Evolutionary conservation across 2,888 invertebrate genomes (phyloP), one percentile per base, ranked within the genome.

Genomic region (Fragum whitleyi): DNA sequence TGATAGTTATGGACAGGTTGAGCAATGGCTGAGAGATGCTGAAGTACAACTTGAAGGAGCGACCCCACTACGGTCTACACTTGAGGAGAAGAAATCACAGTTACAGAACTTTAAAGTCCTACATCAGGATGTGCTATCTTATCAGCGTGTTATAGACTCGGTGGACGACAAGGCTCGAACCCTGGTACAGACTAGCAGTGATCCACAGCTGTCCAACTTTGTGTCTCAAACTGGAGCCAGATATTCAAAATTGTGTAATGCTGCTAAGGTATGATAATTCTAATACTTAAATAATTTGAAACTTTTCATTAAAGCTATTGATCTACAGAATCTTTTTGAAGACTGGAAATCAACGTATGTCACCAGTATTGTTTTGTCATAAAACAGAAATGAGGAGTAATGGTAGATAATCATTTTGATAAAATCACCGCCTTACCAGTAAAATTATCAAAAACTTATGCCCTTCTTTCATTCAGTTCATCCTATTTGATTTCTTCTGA

Each of bases 81-180:
- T 98, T 79, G 98, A 98, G 94, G 98, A 98, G 93, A 98, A 98
- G 94, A 96, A 97, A 81, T 96, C 96, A 51, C 97, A 98, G 94
- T 94, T 91, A 28, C 92, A 91, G 79, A 90, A 87, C 69, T 91
- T 89, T 73, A 92, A 91, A 88, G 96, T 97, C 0, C 95, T 96
- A 65, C 95, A 97, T 73, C 98, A 98, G 94, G 98, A 99, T 94
- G 97, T 98, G 29, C 95, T 96, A 77, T 97, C 98, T 0, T 97
- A 98, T 92, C 98, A 98, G 93, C 95, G 98, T 87, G 96, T 98
- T 6, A 96, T 98, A 57, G 98, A 98, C 94, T 96, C 97, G 6
- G 96, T 98, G 0, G 96, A 96, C 9, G 98, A 98, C 91, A 98
- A 98, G 94, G 97, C 97, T 0, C 96, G 96, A 87, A 95, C 95